Conservation (phyloP, 2,888 invertebrate species). For the Drosophila nr. perissopoda region DNA sequence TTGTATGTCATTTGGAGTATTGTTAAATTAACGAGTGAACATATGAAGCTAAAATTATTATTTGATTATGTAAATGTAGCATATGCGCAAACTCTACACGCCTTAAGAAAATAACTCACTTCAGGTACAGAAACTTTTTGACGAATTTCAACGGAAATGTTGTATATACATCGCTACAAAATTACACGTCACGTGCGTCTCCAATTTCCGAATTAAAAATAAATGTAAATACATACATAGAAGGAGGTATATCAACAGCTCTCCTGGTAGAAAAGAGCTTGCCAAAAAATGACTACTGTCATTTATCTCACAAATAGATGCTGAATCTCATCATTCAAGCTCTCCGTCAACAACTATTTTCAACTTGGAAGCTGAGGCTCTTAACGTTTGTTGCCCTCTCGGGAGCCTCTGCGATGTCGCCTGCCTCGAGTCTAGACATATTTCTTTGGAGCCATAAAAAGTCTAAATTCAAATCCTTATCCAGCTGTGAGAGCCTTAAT, state of each 20-base stretch:
- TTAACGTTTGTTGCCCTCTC: slow-evolving; percentile 14
- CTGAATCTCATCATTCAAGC: not conserved
- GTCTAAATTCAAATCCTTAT: slow-evolving; percentile 33
- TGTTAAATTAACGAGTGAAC: not conserved
- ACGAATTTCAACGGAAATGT: not conserved
- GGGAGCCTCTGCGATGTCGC: slow-evolving; percentile 3
- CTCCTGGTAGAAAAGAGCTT: slow-evolving; percentile 1
- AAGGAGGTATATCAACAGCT: slow-evolving; percentile 5
- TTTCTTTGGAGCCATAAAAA: slow-evolving; percentile 44
- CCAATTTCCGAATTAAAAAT: slow-evolving; percentile 59
- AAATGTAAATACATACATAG: slow-evolving; percentile 42
- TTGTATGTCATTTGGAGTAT: not conserved
- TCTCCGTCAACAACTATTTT: slow-evolving; percentile 6
- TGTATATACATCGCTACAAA: not conserved
- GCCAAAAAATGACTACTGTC: slow-evolving; percentile 17
- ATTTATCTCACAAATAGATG: slow-evolving; percentile 43
- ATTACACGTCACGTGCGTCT: slow-evolving; percentile 13
- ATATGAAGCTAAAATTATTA: not conserved
- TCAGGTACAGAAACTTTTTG: not conserved
- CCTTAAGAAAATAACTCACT: not conserved
- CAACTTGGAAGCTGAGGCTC: slow-evolving; percentile 13
- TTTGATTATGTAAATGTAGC: not conserved
- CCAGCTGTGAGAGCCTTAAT: slow-evolving; percentile 43
- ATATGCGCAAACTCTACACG: not conserved
- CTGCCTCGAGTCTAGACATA: slow-evolving; percentile 45